Base-by-base conservation (phyloP, 2,113 vertebrate species). In the Microcebus tavaratra region DNA sequence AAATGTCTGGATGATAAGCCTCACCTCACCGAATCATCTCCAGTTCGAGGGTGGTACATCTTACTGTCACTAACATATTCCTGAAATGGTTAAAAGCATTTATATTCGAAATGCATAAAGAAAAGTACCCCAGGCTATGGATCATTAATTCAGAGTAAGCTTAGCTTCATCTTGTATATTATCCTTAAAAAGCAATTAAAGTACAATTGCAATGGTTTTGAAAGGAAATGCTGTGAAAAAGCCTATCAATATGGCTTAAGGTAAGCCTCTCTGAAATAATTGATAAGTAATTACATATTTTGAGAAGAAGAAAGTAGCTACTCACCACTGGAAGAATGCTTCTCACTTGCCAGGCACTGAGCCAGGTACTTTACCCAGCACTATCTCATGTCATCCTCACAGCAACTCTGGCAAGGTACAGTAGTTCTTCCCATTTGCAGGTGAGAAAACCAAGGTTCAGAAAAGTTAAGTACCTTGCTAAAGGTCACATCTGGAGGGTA, bases 151-250 rank as follows among this genome's bases (percentile, higher is more conserved):
- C 55, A 96, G 90, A 95, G 97, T 42, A 61, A 61, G 55, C 5
- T 97, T 89, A 0, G 65, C 15, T 78, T 97, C 88, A 48, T 79
- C 88, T 81, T 76, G 55, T 88, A 45, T 68, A 57, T 88, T 87
- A 97, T 57, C 89, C 88, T 80, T 92, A 94, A 95, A 55, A 95
- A 95, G 92, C 96, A 96, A 97, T 88, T 96, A 91, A 82, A 97
- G 81, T 88, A 82, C 34, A 92, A 84, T 5, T 48, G 36, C 39
- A 82, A 90, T 72, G 65, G 61, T 92, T 97, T 45, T 91, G 93
- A 93, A 95, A 85, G 88, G 95, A 97, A 8, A 1, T 29, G 50
- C 88, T 95, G 67, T 20, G 94, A 89, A 82, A 82, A 84, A 78
- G 53, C 39, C 90, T 39, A 75, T 88, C 92, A 97, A 50, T 81